phyloP scores from a whole-genome alignment of 2,888 invertebrate genomes.

The Drosophila nigricruria region DNA sequence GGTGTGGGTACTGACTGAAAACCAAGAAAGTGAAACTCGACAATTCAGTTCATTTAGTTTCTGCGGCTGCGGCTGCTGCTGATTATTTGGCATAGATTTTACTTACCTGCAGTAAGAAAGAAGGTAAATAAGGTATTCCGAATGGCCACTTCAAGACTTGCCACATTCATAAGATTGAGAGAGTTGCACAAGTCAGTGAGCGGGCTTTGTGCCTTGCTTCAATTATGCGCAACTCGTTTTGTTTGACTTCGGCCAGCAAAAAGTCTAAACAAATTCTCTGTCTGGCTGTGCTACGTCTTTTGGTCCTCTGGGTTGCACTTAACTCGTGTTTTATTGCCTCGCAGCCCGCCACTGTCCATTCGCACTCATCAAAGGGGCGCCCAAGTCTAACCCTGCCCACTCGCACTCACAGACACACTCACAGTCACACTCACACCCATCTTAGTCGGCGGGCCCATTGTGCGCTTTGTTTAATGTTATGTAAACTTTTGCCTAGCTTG shows the following conservation, averaged over 20 bases:
- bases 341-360: slow-evolving; percentile 49
- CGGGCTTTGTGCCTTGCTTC: slow-evolving; percentile 74
- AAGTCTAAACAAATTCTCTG: slow-evolving; percentile 71
- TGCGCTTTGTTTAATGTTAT: slow-evolving; percentile 83
- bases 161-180: slow-evolving; percentile 40
- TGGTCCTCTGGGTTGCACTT: slow-evolving; percentile 51
- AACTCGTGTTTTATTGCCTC: slow-evolving; percentile 66
- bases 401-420: background rate
- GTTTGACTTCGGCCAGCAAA: slow-evolving; percentile 67
- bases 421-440: background rate
- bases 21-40: slow-evolving; percentile 72
- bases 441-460: slow-evolving; percentile 56
- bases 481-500: slow-evolving; percentile 79
- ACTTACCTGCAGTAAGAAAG: slow-evolving; percentile 29
- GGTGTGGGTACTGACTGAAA: slow-evolving; percentile 8
- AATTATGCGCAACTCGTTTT: slow-evolving; percentile 78
- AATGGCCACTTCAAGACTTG: slow-evolving; percentile 40
- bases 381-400: slow-evolving; percentile 44
- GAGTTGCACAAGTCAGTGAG: background rate
- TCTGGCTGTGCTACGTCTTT: slow-evolving; percentile 22
- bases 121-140: slow-evolving; percentile 4
- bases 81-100: slow-evolving; percentile 63
- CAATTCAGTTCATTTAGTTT: slow-evolving; percentile 59
- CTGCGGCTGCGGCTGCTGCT: slow-evolving; percentile 31
- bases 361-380: slow-evolving; percentile 62